A percentile compares a stretch with the other conserved stretches of the same genome.
Conservation (phyloP, 2,113 vertebrate species). For the Petrocephalus microphthalmus region DNA sequence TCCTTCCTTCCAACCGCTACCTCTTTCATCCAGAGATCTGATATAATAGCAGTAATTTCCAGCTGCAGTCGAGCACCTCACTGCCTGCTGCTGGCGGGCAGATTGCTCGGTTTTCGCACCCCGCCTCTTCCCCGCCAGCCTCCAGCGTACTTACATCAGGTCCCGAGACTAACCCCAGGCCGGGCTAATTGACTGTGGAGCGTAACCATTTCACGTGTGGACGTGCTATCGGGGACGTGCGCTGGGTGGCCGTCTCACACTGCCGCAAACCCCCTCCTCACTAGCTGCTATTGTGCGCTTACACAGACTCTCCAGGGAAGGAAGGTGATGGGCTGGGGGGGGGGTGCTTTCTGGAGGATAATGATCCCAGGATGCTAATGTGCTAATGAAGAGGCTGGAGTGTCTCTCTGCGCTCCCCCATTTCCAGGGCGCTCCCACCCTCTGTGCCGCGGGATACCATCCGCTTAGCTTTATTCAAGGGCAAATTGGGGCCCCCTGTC, state of each 20-base stretch:
- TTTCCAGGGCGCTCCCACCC: not conserved
- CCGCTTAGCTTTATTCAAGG: constrained; percentile 1
- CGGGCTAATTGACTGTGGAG: constrained; percentile 68
- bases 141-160: constrained; percentile 64
- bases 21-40: constrained; percentile 50
- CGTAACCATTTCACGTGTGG: constrained; percentile 56
- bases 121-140: constrained; percentile 54
- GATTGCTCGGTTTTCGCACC: constrained; percentile 61
- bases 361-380: constrained; percentile 55
- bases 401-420: constrained; percentile 24
- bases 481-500: not conserved
- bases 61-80: constrained; percentile 65
- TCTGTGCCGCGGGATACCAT: not conserved
- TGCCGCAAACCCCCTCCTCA: not conserved
- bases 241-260: constrained; percentile 20
- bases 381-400: constrained; percentile 45
- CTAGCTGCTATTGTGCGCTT: not conserved
- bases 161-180: constrained; percentile 57
- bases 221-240: constrained; percentile 35
- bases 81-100: constrained; percentile 60
- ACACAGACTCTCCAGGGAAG: constrained; percentile 13
- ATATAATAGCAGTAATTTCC: constrained; percentile 62
- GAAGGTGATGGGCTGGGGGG: constrained; percentile 35
- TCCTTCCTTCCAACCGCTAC: constrained; percentile 55
- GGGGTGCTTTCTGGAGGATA: constrained; percentile 40